Evolutionary conservation across 2,888 invertebrate species (phyloP).

Genomic region (Pecten maximus): DNA sequence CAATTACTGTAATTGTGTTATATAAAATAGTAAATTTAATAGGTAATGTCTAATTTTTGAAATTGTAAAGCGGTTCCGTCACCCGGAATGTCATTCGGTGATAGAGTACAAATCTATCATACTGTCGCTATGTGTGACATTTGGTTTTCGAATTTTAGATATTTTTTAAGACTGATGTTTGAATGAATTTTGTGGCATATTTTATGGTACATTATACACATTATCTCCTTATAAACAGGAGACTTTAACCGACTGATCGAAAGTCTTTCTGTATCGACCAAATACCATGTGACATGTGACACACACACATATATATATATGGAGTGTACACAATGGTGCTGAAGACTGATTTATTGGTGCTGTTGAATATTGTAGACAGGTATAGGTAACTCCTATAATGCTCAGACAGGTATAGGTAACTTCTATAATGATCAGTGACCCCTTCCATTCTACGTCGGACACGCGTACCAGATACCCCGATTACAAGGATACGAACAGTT

Average conservation of each 20-base stretch:
- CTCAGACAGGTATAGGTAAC: not conserved
- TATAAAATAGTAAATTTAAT: not conserved
- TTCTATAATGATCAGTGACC: not conserved
- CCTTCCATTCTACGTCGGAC: not conserved
- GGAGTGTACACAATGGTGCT: not conserved
- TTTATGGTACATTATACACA: not conserved
- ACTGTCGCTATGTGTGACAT: not conserved
- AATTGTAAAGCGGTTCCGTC: not conserved
- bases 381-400: not conserved
- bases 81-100: not conserved
- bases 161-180: not conserved
- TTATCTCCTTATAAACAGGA: not conserved
- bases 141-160: not conserved
- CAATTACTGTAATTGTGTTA: not conserved
- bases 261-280: not conserved
- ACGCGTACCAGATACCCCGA: not conserved
- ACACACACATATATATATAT: not conserved
- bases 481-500: not conserved
- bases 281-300: not conserved
- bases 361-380: not conserved
- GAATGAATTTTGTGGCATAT: not conserved
- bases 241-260: not conserved
- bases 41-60: not conserved
- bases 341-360: not conserved
- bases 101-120: not conserved